A percentile compares a stretch with the other conserved stretches of the same genome.
These are phyloP conservation scores for Lagodon rhomboides DNA, from an alignment of 2,797 vertebrate genomes.

Conservation along the genomic window DNA sequence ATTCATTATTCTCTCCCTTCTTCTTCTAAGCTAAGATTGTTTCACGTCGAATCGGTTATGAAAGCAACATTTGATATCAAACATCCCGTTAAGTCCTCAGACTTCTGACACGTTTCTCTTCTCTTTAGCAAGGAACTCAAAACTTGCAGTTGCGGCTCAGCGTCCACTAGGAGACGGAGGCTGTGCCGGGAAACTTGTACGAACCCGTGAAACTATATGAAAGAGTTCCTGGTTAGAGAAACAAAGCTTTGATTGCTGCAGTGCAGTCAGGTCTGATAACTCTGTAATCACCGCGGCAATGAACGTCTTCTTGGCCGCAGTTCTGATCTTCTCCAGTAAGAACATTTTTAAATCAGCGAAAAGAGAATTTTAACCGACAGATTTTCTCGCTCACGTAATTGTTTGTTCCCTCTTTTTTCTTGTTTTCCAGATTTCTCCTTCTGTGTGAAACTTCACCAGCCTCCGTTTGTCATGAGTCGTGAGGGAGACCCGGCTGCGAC, in stretches of 20 bases:
- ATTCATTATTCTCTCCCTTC: too few relatives aligned
- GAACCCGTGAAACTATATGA: too few relatives aligned
- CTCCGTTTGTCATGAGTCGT: not conserved
- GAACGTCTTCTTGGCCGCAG: not conserved
- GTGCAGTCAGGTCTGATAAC: too few relatives aligned
- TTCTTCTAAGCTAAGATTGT: too few relatives aligned
- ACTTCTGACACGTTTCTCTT: too few relatives aligned
- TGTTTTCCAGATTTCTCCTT: conserved; percentile 23
- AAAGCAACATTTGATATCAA: too few relatives aligned
- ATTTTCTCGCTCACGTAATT: too few relatives aligned
- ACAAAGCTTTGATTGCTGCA: too few relatives aligned
- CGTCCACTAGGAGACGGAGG: not conserved
- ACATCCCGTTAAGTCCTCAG: too few relatives aligned
- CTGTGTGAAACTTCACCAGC: conserved; percentile 56
- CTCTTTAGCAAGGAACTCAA: too few relatives aligned
- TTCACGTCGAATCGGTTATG: too few relatives aligned
- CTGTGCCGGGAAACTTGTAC: not conserved
- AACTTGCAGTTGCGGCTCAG: not conserved
- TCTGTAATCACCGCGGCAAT: not conserved
- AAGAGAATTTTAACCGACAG: too few relatives aligned
- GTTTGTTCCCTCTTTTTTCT: not conserved
- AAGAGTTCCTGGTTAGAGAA: not conserved
- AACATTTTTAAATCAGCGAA: not conserved
- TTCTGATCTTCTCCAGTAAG: conserved; percentile 50
- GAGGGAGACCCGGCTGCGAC: not conserved